phyloP scores from a whole-genome alignment of 2,797 vertebrate genomes.

The Acanthurus lineatus region DNA sequence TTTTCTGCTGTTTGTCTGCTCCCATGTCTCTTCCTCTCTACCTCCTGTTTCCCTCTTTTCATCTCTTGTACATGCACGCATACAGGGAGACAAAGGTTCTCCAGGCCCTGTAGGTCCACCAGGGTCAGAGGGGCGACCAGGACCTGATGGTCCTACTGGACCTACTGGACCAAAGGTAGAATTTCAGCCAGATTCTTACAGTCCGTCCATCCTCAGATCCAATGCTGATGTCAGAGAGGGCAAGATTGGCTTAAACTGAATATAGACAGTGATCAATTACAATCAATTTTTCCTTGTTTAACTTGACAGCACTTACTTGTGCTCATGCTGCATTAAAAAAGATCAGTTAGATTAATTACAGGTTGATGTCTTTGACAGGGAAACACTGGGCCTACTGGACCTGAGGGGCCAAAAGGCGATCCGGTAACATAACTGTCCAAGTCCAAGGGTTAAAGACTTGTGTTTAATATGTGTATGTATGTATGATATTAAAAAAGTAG shows the following conservation, averaged over 20 bases:
- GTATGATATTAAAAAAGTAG: not conserved
- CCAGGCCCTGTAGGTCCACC: constrained; percentile 85
- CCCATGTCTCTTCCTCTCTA: not conserved
- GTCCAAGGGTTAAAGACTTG: not conserved
- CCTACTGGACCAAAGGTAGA: constrained; percentile 78
- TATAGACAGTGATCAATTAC: constrained; percentile 24
- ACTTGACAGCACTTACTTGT: not conserved
- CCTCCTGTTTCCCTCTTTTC: not conserved
- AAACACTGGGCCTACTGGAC: constrained; percentile 60
- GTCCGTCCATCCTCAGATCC: not conserved
- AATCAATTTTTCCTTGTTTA: not conserved
- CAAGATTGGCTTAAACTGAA: not conserved
- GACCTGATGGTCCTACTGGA: constrained; percentile 66
- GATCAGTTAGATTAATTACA: constrained; percentile 21
- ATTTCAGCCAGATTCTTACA: not conserved
- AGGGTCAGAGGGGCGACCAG: constrained; percentile 66
- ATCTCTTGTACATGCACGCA: not conserved
- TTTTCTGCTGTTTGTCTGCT: not conserved
- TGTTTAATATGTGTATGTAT: not conserved
- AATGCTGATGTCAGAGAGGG: not conserved
- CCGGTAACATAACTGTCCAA: constrained; percentile 51
- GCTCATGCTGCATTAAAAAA: constrained; percentile 1
- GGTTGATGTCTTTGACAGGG: constrained; percentile 67
- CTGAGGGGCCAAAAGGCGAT: constrained; percentile 63
- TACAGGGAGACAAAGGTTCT: constrained; percentile 81